phyloP scores from a whole-genome alignment of 2,113 vertebrate species.

The Geococcyx californianus region DNA sequence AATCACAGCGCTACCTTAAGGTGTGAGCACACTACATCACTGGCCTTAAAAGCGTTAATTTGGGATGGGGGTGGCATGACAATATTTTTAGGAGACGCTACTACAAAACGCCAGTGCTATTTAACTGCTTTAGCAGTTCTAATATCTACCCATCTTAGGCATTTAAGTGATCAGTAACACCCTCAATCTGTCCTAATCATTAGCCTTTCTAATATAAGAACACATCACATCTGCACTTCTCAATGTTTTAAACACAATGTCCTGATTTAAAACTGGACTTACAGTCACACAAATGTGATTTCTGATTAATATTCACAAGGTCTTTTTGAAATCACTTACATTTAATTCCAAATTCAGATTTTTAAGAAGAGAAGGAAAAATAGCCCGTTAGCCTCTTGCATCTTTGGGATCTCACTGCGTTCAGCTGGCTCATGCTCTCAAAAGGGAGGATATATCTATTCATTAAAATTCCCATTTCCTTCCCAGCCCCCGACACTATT shows the following conservation, averaged over 20 bases:
- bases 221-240: neutral
- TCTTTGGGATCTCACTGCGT: neutral
- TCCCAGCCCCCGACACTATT: neutral
- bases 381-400: neutral
- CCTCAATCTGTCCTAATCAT: conserved; percentile 19
- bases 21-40: conserved; percentile 47
- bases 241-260: neutral
- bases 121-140: conserved; percentile 36
- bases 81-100: conserved; percentile 70
- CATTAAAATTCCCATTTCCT: neutral
- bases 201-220: conserved; percentile 32
- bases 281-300: neutral
- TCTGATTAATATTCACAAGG: neutral
- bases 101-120: conserved; percentile 44
- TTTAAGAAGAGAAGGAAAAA: neutral
- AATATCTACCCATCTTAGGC: conserved; percentile 32
- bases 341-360: neutral
- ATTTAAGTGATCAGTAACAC: conserved; percentile 16
- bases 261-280: neutral
- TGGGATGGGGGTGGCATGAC: conserved; percentile 20
- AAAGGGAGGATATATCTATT: neutral
- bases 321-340: conserved; percentile 7
- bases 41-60: conserved; percentile 60
- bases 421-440: neutral
- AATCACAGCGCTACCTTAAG: conserved; percentile 74